Conservation (phyloP, 2,888 invertebrate genomes). For the Tubulanus polymorphus region DNA sequence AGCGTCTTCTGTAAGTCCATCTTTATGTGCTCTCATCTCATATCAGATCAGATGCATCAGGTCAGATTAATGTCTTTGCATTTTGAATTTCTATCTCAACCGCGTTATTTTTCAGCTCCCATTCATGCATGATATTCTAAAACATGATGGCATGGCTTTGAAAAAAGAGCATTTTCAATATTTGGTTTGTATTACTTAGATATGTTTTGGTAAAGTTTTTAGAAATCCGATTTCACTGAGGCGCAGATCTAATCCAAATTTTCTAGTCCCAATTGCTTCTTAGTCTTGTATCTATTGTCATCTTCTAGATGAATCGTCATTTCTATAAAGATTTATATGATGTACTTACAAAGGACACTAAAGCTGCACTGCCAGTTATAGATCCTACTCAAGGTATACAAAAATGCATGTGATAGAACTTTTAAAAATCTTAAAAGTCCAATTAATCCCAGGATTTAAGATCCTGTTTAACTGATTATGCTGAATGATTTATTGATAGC, state of each 20-base stretch:
- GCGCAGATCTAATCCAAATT: no score
- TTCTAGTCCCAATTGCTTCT: no score
- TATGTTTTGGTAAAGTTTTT: background rate
- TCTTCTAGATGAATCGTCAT: constrained; percentile 35
- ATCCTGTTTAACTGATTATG: background rate
- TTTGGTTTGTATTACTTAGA: constrained; percentile 18
- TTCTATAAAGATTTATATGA: constrained; percentile 37
- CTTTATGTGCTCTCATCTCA: background rate
- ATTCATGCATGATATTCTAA: constrained; percentile 34
- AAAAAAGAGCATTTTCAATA: constrained; percentile 47
- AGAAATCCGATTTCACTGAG: background rate
- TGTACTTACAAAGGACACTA: constrained; percentile 38
- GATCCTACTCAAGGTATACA: constrained; percentile 49
- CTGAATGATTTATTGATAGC: constrained; percentile 22
- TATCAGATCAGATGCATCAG: background rate
- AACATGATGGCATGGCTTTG: constrained; percentile 34
- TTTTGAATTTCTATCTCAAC: background rate
- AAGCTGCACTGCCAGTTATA: constrained; percentile 45
- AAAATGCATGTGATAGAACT: no score
- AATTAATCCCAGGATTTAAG: background rate
- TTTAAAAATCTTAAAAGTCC: no score
- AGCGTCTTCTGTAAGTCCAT: no score
- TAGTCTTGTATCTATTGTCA: background rate
- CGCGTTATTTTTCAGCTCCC: constrained; percentile 26
- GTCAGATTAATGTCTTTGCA: background rate